Evolutionary conservation across 2,113 vertebrate genomes (phyloP).

Genomic region (Triplophysa dalaica): DNA sequence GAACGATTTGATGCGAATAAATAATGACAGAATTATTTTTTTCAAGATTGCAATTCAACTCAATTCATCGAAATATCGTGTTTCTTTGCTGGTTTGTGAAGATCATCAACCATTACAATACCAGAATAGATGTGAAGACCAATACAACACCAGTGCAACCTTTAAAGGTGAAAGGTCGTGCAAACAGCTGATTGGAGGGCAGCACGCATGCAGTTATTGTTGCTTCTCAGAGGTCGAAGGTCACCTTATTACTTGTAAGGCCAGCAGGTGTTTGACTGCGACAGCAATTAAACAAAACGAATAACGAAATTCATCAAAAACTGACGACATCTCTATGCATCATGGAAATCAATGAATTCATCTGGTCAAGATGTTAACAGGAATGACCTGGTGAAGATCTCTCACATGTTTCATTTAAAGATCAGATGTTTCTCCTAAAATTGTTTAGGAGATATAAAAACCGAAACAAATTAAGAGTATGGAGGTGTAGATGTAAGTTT

Average conservation of each 20-base stretch:
- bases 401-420: too few species aligned
- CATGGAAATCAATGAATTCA: constrained; percentile 22
- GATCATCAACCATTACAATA: background rate
- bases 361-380: background rate
- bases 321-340: background rate
- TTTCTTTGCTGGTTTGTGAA: too few species aligned
- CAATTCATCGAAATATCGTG: too few species aligned
- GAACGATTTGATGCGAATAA: too few species aligned
- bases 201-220: constrained; percentile 12
- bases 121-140: background rate
- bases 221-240: constrained; percentile 13
- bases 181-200: constrained; percentile 1
- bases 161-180: constrained; percentile 1
- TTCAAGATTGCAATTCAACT: too few species aligned
- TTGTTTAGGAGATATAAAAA: too few species aligned
- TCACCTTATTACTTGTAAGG: background rate
- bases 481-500: too few species aligned
- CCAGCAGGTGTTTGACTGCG: constrained; percentile 32
- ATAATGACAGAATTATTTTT: too few species aligned
- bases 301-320: constrained; percentile 4
- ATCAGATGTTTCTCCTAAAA: too few species aligned
- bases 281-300: background rate
- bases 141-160: background rate
- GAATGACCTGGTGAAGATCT: too few species aligned
- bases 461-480: too few species aligned